Evolutionary conservation across 2,797 vertebrate genomes (phyloP).

Genomic region (Gallinago solitaria): DNA sequence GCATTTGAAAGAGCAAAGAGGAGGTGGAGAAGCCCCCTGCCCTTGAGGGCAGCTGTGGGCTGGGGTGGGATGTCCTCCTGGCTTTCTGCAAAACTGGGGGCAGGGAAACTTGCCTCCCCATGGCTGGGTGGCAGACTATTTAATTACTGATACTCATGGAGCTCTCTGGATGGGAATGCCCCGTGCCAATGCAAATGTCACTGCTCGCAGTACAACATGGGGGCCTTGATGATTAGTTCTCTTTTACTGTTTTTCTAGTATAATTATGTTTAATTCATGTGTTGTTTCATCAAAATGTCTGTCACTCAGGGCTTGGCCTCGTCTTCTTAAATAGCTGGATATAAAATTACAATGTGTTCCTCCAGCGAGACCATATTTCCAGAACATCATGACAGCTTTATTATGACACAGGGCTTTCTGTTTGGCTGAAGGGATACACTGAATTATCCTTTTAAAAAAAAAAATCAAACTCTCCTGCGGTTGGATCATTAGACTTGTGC

Average conservation of each 20-base stretch:
- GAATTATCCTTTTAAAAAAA: not conserved
- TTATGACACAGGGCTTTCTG: constrained; percentile 40
- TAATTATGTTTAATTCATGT: constrained; percentile 62
- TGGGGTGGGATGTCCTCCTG: accelerated
- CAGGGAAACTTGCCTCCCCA: not conserved
- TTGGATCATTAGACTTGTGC: not conserved
- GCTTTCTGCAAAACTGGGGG: not conserved
- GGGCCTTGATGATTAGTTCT: constrained; percentile 30
- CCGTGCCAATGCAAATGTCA: constrained; percentile 49
- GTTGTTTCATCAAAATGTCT: constrained; percentile 55
- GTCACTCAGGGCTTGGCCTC: constrained; percentile 49
- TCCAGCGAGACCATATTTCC: constrained; percentile 49
- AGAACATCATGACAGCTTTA: constrained; percentile 53
- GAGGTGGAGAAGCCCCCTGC: not conserved
- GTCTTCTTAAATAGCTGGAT: constrained; percentile 60
- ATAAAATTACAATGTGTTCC: constrained; percentile 59
- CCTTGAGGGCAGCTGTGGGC: accelerated
- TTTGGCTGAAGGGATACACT: constrained; percentile 9
- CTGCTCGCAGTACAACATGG: not conserved
- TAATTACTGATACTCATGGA: constrained; percentile 23
- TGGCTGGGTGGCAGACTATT: not conserved
- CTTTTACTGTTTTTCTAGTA: constrained; percentile 48
- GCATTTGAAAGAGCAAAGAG: not conserved
- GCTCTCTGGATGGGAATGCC: not conserved
- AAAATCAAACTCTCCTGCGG: not conserved